These are phyloP conservation scores for Pangasianodon hypophthalmus DNA, from an alignment of 2,113 vertebrate species.

Conservation along the genomic window DNA sequence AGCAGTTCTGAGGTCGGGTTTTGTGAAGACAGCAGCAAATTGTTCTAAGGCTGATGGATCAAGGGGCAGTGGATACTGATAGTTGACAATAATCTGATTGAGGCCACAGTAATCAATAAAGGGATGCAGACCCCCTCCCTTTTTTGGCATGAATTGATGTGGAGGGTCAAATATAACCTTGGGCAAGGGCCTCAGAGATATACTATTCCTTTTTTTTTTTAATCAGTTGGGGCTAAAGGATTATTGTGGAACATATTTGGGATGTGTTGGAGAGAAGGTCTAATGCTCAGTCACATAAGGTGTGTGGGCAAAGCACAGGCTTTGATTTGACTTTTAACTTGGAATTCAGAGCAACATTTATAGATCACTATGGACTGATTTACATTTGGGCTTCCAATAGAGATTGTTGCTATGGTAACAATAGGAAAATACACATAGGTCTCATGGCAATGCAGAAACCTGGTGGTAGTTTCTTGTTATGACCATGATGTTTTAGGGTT, in stretches of 20 bases:
- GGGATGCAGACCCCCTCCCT: not conserved
- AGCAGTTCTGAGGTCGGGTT: not conserved
- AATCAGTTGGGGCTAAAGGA: not conserved
- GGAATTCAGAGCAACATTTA: not conserved
- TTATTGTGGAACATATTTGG: not conserved
- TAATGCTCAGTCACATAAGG: not conserved
- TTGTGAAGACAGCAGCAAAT: not conserved
- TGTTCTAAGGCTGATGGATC: not conserved
- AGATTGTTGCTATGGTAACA: not conserved
- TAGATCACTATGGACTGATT: not conserved
- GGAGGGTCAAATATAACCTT: not conserved
- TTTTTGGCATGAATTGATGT: not conserved
- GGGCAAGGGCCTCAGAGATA: not conserved
- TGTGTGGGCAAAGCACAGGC: not conserved
- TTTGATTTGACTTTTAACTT: not conserved
- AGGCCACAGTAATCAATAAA: not conserved
- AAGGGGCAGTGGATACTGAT: not conserved
- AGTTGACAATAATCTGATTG: not conserved
- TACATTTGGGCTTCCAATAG: not conserved
- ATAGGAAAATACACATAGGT: not conserved
- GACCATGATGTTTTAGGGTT: not conserved
- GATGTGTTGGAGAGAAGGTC: not conserved
- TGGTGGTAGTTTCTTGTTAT: not conserved
- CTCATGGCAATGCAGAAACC: not conserved
- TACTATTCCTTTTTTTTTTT: not conserved